Evolutionary conservation across 1,140 invertebrate genomes (phyloP).

Genomic region (Tetramorium parvispinum): DNA sequence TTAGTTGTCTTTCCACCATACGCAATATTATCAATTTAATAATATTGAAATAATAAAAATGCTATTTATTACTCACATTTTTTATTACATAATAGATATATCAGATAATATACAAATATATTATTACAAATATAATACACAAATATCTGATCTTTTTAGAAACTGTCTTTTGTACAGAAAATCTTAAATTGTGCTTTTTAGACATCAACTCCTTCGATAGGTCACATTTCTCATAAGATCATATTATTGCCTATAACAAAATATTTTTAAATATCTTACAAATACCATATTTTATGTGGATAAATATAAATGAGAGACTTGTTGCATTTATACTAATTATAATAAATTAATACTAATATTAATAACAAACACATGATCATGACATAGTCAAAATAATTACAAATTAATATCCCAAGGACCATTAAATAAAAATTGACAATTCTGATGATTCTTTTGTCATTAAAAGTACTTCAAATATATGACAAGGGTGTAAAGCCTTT

Average conservation of each 20-base stretch:
- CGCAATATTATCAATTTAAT: neutral
- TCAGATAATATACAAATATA: conserved; percentile 6
- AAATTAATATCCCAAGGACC: neutral
- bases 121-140: neutral
- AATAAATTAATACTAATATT: neutral
- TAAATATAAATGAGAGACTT: neutral
- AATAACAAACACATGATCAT: neutral
- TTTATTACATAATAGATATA: conserved; percentile 15
- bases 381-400: neutral
- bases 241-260: neutral
- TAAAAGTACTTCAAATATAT: neutral
- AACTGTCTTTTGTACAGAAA: neutral
- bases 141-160: neutral
- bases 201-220: neutral
- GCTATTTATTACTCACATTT: neutral
- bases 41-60: neutral
- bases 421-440: neutral
- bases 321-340: neutral
- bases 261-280: conserved; percentile 5
- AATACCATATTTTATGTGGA: conserved; percentile 4
- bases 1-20: neutral
- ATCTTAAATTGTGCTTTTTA: neutral
- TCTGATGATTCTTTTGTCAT: neutral
- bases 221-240: neutral
- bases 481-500: neutral